These are phyloP conservation scores for Campopleginae sp. DNA, from an alignment of 2,888 invertebrate genomes.

Conservation along the genomic window DNA sequence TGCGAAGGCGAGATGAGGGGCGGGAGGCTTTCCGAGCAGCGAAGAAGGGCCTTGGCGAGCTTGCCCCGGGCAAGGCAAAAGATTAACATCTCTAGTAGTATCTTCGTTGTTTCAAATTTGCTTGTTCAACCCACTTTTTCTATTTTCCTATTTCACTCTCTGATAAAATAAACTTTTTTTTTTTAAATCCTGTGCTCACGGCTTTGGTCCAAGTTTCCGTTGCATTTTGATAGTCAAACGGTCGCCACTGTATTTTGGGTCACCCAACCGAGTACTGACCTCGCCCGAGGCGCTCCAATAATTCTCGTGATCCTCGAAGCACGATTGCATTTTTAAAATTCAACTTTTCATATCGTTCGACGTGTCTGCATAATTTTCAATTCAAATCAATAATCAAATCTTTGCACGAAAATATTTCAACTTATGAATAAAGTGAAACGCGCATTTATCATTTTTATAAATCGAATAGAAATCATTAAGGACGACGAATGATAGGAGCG, in stretches of 20 bases:
- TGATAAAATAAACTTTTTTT: too few relatives aligned
- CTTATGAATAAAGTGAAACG: neutral
- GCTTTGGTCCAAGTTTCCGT: too few relatives aligned
- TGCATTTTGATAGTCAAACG: too few relatives aligned
- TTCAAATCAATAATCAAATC: neutral
- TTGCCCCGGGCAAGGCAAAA: slow-evolving; percentile 82
- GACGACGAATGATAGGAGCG: slow-evolving; percentile 42
- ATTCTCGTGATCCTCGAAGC: too few relatives aligned
- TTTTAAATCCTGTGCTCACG: too few relatives aligned
- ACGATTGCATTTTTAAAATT: neutral
- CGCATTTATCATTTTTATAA: neutral
- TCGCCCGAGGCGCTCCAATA: too few relatives aligned
- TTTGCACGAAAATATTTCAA: neutral
- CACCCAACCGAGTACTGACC: too few relatives aligned
- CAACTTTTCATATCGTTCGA: slow-evolving; percentile 16
- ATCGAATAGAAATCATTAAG: slow-evolving; percentile 51
- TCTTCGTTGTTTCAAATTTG: slow-evolving; percentile 53
- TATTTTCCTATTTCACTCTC: slow-evolving; percentile 2
- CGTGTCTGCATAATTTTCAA: neutral
- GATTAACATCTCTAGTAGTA: slow-evolving; percentile 72
- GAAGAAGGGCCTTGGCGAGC: slow-evolving; percentile 80
- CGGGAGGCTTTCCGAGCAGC: slow-evolving; percentile 79
- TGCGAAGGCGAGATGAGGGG: slow-evolving; percentile 56
- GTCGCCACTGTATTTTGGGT: too few relatives aligned
- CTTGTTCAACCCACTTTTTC: slow-evolving; percentile 53